Base-by-base conservation (phyloP, 1,140 invertebrate species). In the Drosophila neocordata region DNA sequence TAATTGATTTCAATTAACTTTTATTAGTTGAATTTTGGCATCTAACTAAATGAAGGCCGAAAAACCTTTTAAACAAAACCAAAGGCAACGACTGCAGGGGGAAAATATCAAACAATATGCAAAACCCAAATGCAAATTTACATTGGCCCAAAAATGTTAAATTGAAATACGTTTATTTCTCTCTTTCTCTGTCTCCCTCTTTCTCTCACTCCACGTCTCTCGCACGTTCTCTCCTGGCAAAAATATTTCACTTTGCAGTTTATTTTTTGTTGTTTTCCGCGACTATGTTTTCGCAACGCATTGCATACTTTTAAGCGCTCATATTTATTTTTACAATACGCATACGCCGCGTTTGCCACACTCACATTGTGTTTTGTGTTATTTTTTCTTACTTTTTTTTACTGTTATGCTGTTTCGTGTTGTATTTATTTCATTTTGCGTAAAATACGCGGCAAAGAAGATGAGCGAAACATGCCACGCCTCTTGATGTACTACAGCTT, bases 341-440 rank as follows among this genome's bases (percentile, higher is more conserved):
- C 73, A 82, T 81, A 67, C 78, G 79, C 64, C 69, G 65, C 65
- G 79, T 73, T 61, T 37, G 63, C 71, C 67, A 67, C 71, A 65
- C 60, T 59, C 57, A 53, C 72, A 38, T 71, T 56, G 58, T 31
- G 27, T 31, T 31, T 31, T 31, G 27, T 31, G 56, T 35, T 31
- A 3, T 71, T 56, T 13, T 41, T n/a, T 27, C 48, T 69, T 4
- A 38, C 38, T 13, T 20, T 77, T 59, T 55, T 11, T 58, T 75
- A 38, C 48, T 51, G 65, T 52, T 73, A 65, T 55, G 35, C 55
- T 51, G 41, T 67, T 41, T 65, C 63, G 35, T 20, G 52, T 69
- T 73, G 62, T 67, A 73, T 64, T 75, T 78, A 63, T 85, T 85
- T 85, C 71, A 69, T 84, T 79, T 85, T 65, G 64, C 81, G 73